phyloP scores from a whole-genome alignment of 1,140 invertebrate species.

The Andrena cerasifolii region DNA sequence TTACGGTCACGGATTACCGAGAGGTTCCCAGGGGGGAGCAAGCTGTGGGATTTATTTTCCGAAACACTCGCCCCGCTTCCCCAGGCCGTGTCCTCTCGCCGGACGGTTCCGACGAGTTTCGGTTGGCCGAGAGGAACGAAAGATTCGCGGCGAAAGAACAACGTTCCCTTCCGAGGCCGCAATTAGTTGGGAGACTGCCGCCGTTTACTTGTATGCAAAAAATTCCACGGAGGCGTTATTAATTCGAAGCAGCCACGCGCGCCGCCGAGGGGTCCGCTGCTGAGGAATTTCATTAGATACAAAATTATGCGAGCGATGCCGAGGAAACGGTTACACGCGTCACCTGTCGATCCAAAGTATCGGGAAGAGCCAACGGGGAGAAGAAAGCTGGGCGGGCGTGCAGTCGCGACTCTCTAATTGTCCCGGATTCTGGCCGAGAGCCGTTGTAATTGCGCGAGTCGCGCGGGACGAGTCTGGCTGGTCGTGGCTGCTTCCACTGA shows the following conservation, averaged over 20 bases:
- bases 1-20: neutral
- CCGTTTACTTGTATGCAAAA: neutral
- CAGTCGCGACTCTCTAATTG: neutral
- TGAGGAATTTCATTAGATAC: conserved; percentile 34
- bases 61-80: neutral
- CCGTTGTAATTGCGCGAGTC: no score
- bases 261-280: neutral
- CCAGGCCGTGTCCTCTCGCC: neutral
- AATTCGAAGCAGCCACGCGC: conserved; percentile 19
- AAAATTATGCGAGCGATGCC: conserved; percentile 13
- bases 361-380: neutral
- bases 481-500: no score
- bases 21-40: neutral
- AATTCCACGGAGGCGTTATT: neutral
- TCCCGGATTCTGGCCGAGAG: no score
- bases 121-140: no score
- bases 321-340: neutral
- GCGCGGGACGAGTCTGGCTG: no score
- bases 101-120: neutral
- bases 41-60: neutral
- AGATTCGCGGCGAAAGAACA: no score
- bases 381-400: no score
- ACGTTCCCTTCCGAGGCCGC: conserved; percentile 2
- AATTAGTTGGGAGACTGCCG: conserved; percentile 19
- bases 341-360: neutral